These are phyloP conservation scores for Geopemphigus sp. DNA, from an alignment of 1,140 invertebrate genomes.

Conservation along the genomic window DNA sequence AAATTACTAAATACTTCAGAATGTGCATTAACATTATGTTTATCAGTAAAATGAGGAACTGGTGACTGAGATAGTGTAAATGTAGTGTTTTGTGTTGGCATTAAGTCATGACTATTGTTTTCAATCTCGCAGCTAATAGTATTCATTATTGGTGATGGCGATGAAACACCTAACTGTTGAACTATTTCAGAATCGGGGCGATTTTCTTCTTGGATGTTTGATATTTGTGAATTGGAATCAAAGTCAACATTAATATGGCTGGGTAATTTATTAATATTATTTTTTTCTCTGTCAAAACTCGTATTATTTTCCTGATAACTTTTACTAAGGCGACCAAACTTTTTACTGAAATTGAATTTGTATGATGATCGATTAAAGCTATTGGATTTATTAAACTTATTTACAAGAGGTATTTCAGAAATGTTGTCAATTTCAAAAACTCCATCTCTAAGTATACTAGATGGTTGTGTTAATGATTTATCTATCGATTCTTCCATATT, in stretches of 20 bases:
- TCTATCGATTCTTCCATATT: neutral
- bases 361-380: neutral
- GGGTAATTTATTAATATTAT: neutral
- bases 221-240: neutral
- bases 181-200: too few species aligned
- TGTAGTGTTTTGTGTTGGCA: neutral
- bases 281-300: neutral
- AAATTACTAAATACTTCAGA: conserved; percentile 1
- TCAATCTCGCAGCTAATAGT: too few species aligned
- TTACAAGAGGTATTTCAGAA: neutral
- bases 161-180: neutral
- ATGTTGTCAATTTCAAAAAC: neutral
- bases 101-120: too few species aligned
- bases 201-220: neutral
- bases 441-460: neutral
- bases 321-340: neutral
- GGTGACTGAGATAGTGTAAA: neutral
- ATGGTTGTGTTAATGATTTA: neutral
- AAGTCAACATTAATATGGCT: neutral
- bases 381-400: neutral
- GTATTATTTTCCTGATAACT: neutral
- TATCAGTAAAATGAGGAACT: neutral
- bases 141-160: neutral
- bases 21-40: neutral
- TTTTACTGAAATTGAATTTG: conserved; percentile 19